Evolutionary conservation across 2,888 invertebrate species (phyloP).

Genomic region (Podabrus alpinus): DNA sequence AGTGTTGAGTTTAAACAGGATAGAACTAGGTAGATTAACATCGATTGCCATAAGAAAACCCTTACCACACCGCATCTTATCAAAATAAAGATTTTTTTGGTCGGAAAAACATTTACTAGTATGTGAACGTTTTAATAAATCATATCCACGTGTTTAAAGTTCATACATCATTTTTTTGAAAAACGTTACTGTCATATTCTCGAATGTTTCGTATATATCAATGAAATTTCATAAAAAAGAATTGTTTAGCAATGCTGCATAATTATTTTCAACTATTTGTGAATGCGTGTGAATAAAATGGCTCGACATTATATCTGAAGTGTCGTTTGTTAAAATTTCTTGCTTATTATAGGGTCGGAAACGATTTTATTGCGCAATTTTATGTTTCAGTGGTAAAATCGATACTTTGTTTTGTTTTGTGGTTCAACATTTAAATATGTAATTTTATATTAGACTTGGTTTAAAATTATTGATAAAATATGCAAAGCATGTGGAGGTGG

Average conservation of each 20-base stretch:
- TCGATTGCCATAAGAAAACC: neutral
- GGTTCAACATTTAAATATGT: neutral
- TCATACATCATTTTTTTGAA: neutral
- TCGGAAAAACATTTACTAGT: neutral
- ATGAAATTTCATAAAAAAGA: neutral
- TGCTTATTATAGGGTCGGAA: neutral
- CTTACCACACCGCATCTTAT: neutral
- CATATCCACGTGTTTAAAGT: neutral
- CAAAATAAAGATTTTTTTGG: neutral
- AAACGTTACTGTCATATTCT: neutral
- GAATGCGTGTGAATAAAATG: neutral
- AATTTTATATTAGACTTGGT: neutral
- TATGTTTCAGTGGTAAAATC: neutral
- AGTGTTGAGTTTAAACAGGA: neutral
- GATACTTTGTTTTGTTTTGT: neutral
- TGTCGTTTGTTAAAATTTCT: neutral
- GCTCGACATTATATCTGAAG: neutral
- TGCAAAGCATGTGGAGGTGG: conserved; percentile 15
- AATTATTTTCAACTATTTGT: neutral
- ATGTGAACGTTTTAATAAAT: neutral
- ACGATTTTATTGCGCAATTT: neutral
- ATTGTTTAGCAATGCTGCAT: neutral
- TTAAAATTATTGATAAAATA: conserved; percentile 7
- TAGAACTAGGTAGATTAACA: neutral
- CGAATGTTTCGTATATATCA: neutral